Evolutionary conservation across 2,113 vertebrate species (phyloP).

Genomic region (Pygoscelis adeliae): DNA sequence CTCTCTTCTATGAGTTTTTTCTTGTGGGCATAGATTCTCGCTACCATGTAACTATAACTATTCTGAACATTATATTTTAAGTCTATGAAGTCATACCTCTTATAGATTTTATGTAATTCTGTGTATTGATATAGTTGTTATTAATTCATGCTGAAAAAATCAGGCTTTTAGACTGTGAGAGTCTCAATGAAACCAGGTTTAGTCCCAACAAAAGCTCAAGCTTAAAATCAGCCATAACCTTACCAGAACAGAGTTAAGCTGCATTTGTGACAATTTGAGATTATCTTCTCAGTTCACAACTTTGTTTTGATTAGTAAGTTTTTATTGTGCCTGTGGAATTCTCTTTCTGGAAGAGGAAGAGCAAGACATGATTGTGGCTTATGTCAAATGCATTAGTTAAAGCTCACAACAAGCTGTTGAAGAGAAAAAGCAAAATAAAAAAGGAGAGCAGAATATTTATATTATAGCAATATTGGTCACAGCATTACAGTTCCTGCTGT

Average conservation of each 20-base stretch:
- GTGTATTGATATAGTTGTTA: neutral
- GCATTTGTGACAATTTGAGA: neutral
- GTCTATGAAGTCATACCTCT: neutral
- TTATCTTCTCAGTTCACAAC: neutral
- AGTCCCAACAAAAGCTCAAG: neutral
- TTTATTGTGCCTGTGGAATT: neutral
- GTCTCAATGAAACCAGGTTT: neutral
- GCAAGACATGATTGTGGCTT: neutral
- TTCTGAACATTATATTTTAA: neutral
- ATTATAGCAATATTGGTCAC: neutral
- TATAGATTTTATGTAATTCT: neutral
- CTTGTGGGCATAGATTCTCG: neutral
- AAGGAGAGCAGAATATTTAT: neutral
- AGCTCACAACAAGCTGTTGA: neutral
- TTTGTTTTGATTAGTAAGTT: neutral
- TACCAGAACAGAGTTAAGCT: neutral
- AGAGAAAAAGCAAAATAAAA: neutral
- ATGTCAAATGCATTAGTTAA: neutral
- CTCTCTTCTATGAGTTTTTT: neutral
- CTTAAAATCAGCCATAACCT: neutral
- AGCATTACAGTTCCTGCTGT: neutral
- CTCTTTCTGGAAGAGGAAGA: neutral
- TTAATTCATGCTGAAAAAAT: neutral
- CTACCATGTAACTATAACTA: neutral
- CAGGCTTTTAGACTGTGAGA: neutral